Evolutionary conservation across 2,113 vertebrate species (phyloP).

Genomic region (Pelecanoides urinatrix): DNA sequence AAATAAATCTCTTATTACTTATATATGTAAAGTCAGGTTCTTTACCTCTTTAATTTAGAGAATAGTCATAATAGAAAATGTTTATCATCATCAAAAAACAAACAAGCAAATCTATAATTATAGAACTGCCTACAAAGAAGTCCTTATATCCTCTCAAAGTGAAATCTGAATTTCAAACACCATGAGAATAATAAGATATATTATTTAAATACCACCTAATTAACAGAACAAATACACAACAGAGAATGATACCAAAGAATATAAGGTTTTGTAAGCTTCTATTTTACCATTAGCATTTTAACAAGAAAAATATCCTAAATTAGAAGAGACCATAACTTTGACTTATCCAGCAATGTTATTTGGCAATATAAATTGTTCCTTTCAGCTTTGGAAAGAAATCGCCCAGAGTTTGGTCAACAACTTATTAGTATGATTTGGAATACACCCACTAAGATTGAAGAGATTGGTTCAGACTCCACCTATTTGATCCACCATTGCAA

Average conservation of each 20-base stretch:
- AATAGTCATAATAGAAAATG: not conserved
- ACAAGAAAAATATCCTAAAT: not conserved
- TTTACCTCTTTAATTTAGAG: not conserved
- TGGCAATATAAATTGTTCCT: not conserved
- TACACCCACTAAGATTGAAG: not conserved
- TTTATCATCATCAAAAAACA: not conserved
- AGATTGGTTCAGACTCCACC: not conserved
- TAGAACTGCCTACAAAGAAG: not conserved
- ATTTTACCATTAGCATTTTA: not conserved
- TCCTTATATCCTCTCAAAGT: not conserved
- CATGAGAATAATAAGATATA: not conserved
- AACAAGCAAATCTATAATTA: slow-evolving; percentile 30
- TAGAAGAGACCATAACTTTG: not conserved
- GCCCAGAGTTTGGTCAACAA: not conserved
- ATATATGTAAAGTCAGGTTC: not conserved
- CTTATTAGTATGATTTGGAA: not conserved
- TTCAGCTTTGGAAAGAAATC: not conserved
- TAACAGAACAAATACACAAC: not conserved
- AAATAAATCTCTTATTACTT: not conserved
- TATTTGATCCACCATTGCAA: not conserved
- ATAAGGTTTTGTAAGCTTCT: not conserved
- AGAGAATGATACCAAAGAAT: not conserved
- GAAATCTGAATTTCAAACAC: slow-evolving; percentile 28
- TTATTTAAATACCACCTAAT: not conserved
- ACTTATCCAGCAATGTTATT: not conserved